Evolutionary conservation across 2,113 vertebrate genomes (phyloP), one percentile per base, ranked within the genome.

Genomic region (Polypterus senegalus): DNA sequence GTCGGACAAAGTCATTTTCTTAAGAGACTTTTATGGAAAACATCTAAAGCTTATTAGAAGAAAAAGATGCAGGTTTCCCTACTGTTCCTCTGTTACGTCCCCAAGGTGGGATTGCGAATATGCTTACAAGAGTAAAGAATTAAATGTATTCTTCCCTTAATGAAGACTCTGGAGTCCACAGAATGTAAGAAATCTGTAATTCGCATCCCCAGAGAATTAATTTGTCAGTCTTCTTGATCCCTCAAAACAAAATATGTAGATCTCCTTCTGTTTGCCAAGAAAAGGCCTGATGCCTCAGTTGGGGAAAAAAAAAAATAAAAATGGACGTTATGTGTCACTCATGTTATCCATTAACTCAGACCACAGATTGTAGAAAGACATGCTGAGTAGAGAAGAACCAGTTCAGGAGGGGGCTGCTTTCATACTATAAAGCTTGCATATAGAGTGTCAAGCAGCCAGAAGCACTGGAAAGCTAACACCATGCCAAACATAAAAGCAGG

Each of bases 91-190:
- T 46, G 57, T 1, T 65, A 71, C 69, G 76, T 80, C 73, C 73
- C 57, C 56, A 47, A 55, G 70, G 71, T 74, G 67, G 72, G 72
- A 79, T 74, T 72, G 68, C 76, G 67, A 74, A 80, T 77, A 71
- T 73, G 74, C 79, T 77, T 77, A 74, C 73, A 71, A 63, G 48
- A 66, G 70, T 73, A 78, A 78, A 78, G 76, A 83, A 75, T 75
- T 69, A 77, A 69, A 74, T 79, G 74, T 82, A 78, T 81, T 80
- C 77, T 79, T 73, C 73, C 75, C 70, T 74, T 79, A 77, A 79
- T 82, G 78, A 79, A 82, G 79, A 81, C 77, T 79, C 76, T 44
- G 7, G 79, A 78, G 80, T 70, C 74, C 55, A 48, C 64, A 27
- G 7, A 57, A 72, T 5, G 49, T 60, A 69, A 58, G 65, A 55